Base-by-base conservation (phyloP, 1,140 invertebrate species). In the Anthonomus grandis region DNA sequence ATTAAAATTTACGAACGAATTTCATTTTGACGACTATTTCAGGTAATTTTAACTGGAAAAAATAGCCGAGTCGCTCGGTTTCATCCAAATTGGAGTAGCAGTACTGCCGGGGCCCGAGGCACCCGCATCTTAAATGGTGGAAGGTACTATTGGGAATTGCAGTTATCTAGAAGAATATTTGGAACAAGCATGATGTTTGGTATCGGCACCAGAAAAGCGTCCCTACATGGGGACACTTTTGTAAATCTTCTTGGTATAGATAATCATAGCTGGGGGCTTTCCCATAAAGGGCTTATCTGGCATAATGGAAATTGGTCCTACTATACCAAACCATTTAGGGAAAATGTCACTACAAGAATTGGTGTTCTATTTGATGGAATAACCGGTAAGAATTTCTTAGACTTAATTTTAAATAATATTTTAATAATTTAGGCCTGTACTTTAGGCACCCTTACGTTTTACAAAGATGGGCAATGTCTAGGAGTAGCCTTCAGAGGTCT, bases 161-260 rank as follows among this genome's bases (percentile, higher is more conserved):
- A 78, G 31, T 73, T 88, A 0, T 81, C 81, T 0, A 80, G 84
- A 60, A 71, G 86, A 24, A 77, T 89, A 19, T 88, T 87, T 62
- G 86, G 86, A 21, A 89, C 86, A 0, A 86, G 84, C 54, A 87
- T 89, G 74, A 89, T 89, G 87, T 85, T 89, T 59, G 87, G 87
- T 22, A 77, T 89, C 5, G 84, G 82, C 8, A 89, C 87, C 1
- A 75, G 74, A 42, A 71, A 76, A 8, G 82, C 83, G 8, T 70
- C 83, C 0, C 73, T 89, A 0, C 84, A 87, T 60, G 79, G 79
- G 0, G 80, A 85, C 63, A 75, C 79, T 10, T 90, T 88, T 69
- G 78, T 81, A 10, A 87, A 88, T 68, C 70, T 89, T 59, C 70
- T 90, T 4, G 87, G 87, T 6, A 83, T 86, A 70, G 84, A 89